phyloP scores from a whole-genome alignment of 2,113 vertebrate species.

The Riparia riparia region DNA sequence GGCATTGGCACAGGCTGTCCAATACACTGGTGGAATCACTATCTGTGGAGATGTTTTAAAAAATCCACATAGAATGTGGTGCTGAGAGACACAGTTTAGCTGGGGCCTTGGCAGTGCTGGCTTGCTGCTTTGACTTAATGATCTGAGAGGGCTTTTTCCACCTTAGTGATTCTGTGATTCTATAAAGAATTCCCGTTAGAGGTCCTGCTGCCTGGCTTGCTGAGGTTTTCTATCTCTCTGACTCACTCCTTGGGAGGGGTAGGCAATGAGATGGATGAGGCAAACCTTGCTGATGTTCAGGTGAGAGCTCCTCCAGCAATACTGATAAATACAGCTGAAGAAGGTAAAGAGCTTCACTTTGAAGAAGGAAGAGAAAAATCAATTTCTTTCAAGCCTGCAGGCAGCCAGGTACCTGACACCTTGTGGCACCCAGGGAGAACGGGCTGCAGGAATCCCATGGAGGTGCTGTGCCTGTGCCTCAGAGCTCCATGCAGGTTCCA shows the following conservation, averaged over 20 bases:
- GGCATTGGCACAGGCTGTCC: background rate
- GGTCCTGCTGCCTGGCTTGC: background rate
- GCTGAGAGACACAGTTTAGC: background rate
- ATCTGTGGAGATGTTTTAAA: background rate
- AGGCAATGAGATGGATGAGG: background rate
- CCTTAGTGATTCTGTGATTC: background rate
- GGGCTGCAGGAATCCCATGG: background rate
- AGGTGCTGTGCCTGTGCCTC: background rate
- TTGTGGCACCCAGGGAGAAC: background rate
- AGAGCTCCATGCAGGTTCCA: background rate
- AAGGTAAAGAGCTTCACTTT: background rate
- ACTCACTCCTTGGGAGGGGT: background rate
- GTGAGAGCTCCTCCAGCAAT: background rate
- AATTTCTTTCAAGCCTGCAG: background rate
- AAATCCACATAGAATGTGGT: rapidly evolving
- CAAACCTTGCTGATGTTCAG: background rate
- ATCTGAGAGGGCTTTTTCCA: background rate
- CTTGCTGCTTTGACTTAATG: background rate
- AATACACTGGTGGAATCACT: background rate
- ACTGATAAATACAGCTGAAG: background rate
- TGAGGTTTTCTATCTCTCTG: background rate
- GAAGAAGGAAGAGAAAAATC: background rate
- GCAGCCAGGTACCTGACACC: background rate
- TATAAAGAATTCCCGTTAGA: background rate
- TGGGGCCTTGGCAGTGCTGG: background rate